Evolutionary conservation across 2,888 invertebrate species (phyloP).

Genomic region (Polyommatus icarus): DNA sequence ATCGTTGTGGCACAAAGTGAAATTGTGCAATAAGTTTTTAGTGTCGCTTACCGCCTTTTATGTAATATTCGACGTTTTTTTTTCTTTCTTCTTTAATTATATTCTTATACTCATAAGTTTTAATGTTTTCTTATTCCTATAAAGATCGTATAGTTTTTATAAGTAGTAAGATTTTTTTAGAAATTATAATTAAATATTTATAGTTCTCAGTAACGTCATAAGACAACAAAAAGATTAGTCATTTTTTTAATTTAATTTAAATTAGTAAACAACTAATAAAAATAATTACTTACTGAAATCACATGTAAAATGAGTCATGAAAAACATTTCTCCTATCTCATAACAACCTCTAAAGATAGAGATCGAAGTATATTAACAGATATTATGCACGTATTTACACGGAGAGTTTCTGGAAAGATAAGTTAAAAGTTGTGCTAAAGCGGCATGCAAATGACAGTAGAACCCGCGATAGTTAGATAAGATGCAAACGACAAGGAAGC

Average conservation of each 20-base stretch:
- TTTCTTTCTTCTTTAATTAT: not conserved
- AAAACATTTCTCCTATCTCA: not conserved
- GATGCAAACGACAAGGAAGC: conserved; percentile 7
- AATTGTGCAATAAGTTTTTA: conserved; percentile 5
- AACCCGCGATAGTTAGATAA: not conserved
- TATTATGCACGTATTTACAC: not conserved
- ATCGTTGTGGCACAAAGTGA: not conserved
- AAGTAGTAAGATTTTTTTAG: too few species aligned
- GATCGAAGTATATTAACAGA: not conserved
- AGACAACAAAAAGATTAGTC: too few species aligned
- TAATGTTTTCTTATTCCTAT: not conserved
- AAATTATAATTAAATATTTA: too few species aligned
- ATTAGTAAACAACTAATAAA: too few species aligned
- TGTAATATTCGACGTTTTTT: not conserved
- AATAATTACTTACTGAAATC: too few species aligned
- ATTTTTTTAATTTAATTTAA: too few species aligned
- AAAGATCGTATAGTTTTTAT: too few species aligned
- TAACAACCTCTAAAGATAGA: too few species aligned
- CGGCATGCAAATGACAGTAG: conserved; percentile 1
- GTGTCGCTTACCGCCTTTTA: not conserved
- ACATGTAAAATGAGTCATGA: not conserved
- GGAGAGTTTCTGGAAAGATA: not conserved
- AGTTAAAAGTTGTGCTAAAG: conserved; percentile 5
- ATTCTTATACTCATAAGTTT: not conserved
- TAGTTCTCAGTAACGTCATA: too few species aligned